Base-by-base conservation (phyloP, 2,888 invertebrate species). In the Eulithis prunata region DNA sequence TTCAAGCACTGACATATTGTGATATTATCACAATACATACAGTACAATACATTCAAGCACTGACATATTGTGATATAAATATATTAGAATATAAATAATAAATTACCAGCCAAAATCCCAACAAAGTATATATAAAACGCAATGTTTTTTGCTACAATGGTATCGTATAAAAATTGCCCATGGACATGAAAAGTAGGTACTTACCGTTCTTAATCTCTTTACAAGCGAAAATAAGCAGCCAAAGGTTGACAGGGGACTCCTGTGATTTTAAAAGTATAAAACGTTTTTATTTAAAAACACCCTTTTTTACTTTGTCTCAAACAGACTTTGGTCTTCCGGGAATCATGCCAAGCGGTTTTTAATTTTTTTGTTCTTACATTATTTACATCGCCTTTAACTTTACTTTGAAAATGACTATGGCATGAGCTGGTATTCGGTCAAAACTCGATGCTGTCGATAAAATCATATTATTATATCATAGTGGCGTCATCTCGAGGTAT, bases 231-330 rank as follows among this genome's bases (percentile, higher is more conserved):
- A 82, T 80, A 84, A 82, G 78, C 79, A 74, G 73, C 72, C 75
- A 71, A 69, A 78, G 81, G 78, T 78, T 85, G 87, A 88, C 83
- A 80, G 84, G 86, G 88, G 87, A 86, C 71, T 69, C 72, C 69
- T 73, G 75, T 79, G 78, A 84, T 84, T 84, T 83, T 77, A 81
- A 84, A 78, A 79, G 76, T 83, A 80, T 74, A 75, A 82, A 82
- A 77, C 77, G 78, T 81, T 83, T 78, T 82, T 76, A 74, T 76
- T 76, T 32, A 71, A 70, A 76, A 75, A 76, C 73, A 70, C 62
- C 70, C 75, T 64, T 68, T 76, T 75, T 73, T 68, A 67, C 55
- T 72, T 71, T 72, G 70, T 73, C 57, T 64, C 58, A 60, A 63
- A 68, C 64, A 71, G 64, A 69, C 57, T 28, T 58, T 43, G 52